Conservation (phyloP, 2,113 vertebrate species). For the Holacanthus passer region DNA sequence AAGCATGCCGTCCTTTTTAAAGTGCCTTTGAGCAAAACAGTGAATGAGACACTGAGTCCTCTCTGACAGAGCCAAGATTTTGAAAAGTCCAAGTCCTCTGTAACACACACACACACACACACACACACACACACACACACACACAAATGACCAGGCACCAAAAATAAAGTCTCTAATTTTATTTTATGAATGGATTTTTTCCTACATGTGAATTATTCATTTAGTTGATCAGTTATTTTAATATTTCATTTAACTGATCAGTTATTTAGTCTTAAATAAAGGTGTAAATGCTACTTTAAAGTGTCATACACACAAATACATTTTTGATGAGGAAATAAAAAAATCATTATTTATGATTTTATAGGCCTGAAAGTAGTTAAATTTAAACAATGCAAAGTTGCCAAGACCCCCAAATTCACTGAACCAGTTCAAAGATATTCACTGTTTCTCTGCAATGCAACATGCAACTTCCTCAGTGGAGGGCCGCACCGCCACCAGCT, state of each 20-base stretch:
- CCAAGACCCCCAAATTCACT: not conserved
- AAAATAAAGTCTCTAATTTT: not conserved
- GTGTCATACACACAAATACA: not conserved
- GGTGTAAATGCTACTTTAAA: not conserved
- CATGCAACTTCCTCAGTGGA: conserved; percentile 35
- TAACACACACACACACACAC: too few relatives aligned
- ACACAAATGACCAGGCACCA: too few relatives aligned
- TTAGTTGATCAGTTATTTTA: not conserved
- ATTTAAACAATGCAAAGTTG: not conserved
- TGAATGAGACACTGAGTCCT: not conserved
- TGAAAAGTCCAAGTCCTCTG: not conserved
- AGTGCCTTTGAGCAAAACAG: not conserved
- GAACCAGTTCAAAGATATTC: not conserved
- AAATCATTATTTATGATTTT: not conserved
- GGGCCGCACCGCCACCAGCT: not conserved
- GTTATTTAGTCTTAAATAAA: not conserved
- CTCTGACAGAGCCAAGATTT: not conserved
- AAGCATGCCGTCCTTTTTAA: not conserved
- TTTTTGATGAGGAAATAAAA: not conserved
- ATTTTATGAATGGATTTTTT: not conserved
- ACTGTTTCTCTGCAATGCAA: conserved; percentile 20
- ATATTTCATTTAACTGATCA: too few relatives aligned
- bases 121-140: too few relatives aligned
- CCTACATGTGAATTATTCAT: not conserved
- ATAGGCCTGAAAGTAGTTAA: not conserved